phyloP scores from a whole-genome alignment of 1,140 invertebrate genomes.

The Bicyclus anynana region DNA sequence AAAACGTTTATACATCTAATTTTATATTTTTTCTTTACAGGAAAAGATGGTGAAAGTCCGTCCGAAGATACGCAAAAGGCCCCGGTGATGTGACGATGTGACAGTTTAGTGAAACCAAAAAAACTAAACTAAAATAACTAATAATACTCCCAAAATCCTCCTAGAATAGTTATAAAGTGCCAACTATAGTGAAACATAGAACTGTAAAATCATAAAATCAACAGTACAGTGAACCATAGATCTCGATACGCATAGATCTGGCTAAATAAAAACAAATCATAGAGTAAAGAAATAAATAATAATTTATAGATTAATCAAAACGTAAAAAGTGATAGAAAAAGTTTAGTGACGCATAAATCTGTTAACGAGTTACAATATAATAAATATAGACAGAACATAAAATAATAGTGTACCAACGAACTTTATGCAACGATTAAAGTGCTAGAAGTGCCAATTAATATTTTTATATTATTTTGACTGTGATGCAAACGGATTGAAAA shows the following conservation, averaged over 20 bases:
- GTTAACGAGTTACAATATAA: too few relatives aligned
- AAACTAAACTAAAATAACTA: constrained; percentile 18
- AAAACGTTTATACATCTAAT: neutral
- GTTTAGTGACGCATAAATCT: too few relatives aligned
- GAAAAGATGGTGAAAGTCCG: constrained; percentile 45
- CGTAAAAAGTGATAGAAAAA: too few relatives aligned
- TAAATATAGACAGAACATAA: neutral
- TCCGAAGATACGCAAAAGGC: constrained; percentile 51
- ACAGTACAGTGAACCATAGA: neutral
- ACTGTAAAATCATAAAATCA: neutral
- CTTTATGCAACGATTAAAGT: constrained; percentile 23
- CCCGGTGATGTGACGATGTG: constrained; percentile 53
- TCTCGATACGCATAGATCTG: neutral
- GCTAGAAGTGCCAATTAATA: constrained; percentile 7
- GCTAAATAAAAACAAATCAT: neutral
- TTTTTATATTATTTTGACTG: constrained; percentile 20
- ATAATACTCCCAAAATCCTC: constrained; percentile 60
- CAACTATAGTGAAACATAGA: constrained; percentile 27
- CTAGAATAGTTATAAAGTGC: constrained; percentile 38
- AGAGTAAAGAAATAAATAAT: neutral
- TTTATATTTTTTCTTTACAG: constrained; percentile 30
- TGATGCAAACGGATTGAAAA: constrained; percentile 35
- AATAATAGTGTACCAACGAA: constrained; percentile 26
- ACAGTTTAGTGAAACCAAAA: constrained; percentile 33
- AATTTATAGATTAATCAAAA: too few relatives aligned